A percentile compares a stretch with the other conserved stretches of the same genome.
phyloP scores from a whole-genome alignment of 2,797 vertebrate species.

The Synanceia verrucosa region DNA sequence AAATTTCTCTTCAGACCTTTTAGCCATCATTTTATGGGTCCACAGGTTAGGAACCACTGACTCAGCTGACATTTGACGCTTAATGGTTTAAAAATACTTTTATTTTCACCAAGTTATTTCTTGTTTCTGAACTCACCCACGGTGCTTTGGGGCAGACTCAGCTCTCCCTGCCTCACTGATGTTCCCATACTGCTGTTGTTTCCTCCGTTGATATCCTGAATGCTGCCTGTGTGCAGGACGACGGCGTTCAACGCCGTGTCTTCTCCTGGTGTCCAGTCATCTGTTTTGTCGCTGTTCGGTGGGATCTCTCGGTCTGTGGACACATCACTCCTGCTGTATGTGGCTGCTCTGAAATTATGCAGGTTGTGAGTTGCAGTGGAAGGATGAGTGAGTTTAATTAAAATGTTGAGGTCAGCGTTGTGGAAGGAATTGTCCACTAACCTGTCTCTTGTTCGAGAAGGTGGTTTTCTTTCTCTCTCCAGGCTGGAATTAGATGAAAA shows the following conservation, averaged over 20 bases:
- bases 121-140: slow-evolving; percentile 58
- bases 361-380: slow-evolving; percentile 58
- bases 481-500: slow-evolving; percentile 65
- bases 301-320: slow-evolving; percentile 20
- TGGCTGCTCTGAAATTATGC: slow-evolving; percentile 60
- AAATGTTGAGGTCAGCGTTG: slow-evolving; percentile 68
- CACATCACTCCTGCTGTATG: slow-evolving; percentile 33
- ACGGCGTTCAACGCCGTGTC: slow-evolving; percentile 8
- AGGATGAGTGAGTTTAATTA: slow-evolving; percentile 69
- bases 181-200: slow-evolving; percentile 32
- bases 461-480: slow-evolving; percentile 73
- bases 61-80: background rate
- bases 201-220: slow-evolving; percentile 42
- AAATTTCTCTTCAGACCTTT: background rate
- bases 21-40: background rate
- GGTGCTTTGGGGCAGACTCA: slow-evolving; percentile 56
- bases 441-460: slow-evolving; percentile 52
- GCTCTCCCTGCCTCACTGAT: slow-evolving; percentile 36
- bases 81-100: background rate
- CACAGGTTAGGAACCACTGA: background rate
- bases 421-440: slow-evolving; percentile 31
- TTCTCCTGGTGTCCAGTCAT: slow-evolving; percentile 29
- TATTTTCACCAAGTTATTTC: background rate
- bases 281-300: slow-evolving; percentile 19
- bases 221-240: background rate